phyloP scores from a whole-genome alignment of 2,888 invertebrate genomes.

The Chrysodeixis includens region DNA sequence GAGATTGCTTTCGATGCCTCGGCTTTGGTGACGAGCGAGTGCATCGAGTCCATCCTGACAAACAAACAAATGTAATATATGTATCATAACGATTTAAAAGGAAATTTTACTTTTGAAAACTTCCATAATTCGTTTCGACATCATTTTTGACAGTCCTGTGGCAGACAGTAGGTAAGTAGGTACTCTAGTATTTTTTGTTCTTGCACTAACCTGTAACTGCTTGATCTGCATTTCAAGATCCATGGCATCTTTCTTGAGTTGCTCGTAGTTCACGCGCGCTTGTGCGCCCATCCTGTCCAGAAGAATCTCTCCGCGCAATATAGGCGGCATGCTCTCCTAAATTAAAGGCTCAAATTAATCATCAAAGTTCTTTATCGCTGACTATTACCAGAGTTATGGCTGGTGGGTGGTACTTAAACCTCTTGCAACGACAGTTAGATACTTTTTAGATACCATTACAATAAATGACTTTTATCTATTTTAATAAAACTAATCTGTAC shows the following conservation, averaged over 20 bases:
- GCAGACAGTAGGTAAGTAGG: too few relatives aligned
- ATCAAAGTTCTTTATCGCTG: neutral
- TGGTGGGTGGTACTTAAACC: neutral
- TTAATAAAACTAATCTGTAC: too few relatives aligned
- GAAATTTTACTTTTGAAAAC: too few relatives aligned
- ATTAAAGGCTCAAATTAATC: conserved; percentile 10
- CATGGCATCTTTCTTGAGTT: conserved; percentile 94
- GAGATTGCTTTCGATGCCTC: conserved; percentile 94
- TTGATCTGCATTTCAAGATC: conserved; percentile 96
- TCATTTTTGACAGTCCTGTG: too few relatives aligned
- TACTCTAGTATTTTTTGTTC: too few relatives aligned
- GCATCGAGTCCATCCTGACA: conserved; percentile 95
- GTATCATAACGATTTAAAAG: neutral
- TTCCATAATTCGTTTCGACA: too few relatives aligned
- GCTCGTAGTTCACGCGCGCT: conserved; percentile 93
- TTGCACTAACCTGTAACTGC: conserved; percentile 92
- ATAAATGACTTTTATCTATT: too few relatives aligned
- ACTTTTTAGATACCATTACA: too few relatives aligned
- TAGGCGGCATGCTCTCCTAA: conserved; percentile 92
- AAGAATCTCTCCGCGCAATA: conserved; percentile 95
- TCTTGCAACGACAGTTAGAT: too few relatives aligned
- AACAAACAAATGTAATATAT: conserved; percentile 1
- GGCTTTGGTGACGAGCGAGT: conserved; percentile 93
- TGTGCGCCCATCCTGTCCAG: conserved; percentile 92
- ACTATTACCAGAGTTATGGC: neutral